Evolutionary conservation across 2,113 vertebrate genomes (phyloP).

Genomic region (Ptychochromis oligacanthus): DNA sequence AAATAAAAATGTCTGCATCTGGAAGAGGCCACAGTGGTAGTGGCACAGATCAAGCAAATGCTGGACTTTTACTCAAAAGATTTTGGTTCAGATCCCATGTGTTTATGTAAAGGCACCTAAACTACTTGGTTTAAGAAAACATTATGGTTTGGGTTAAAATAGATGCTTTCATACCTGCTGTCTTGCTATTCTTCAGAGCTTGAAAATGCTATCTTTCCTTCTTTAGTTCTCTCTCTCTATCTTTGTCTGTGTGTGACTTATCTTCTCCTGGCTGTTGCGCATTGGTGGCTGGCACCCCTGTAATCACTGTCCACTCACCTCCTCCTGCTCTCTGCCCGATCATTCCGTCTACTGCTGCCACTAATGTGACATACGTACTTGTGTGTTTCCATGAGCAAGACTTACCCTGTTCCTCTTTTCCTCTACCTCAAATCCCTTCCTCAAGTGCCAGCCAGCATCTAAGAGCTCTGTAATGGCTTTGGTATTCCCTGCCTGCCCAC

Average conservation of each 20-base stretch:
- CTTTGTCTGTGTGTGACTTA: neutral
- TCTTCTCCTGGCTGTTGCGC: neutral
- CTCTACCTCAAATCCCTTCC: neutral
- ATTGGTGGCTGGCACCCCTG: neutral
- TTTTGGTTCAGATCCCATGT: neutral
- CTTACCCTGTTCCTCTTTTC: neutral
- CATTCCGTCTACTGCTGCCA: neutral
- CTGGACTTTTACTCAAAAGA: neutral
- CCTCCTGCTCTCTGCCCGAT: neutral
- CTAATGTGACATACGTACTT: no score
- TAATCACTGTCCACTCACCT: neutral
- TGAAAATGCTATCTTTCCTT: no score
- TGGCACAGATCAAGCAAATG: neutral
- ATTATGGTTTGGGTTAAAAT: neutral
- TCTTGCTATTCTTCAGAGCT: no score
- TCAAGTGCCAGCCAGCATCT: neutral
- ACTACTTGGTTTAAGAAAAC: neutral
- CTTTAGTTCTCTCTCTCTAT: neutral
- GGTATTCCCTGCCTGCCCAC: neutral
- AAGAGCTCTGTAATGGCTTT: neutral
- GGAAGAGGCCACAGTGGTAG: neutral
- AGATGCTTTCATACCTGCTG: neutral
- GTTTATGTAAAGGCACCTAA: neutral
- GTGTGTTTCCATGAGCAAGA: neutral
- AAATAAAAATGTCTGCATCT: neutral